Evolutionary conservation across 2,888 invertebrate genomes (phyloP), one percentile per base, ranked within the genome.

Genomic region (Cataglyphis altisquamis): DNA sequence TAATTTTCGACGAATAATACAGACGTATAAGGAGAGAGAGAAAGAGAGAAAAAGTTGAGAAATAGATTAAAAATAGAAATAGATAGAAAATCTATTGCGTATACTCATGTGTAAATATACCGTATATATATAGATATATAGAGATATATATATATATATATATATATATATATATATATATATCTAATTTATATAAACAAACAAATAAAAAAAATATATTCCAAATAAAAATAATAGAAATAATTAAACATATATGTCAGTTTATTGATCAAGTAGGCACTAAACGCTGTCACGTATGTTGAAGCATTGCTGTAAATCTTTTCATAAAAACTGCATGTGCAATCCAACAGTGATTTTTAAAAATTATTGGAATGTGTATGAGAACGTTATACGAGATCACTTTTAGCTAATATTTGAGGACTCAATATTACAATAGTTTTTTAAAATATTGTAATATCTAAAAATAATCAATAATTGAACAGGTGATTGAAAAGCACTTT

Each of bases 301-400:
- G 21, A 15, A 70, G 39, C 29, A 70, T 12, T 48, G 55, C 32
- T 66, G 32, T 29, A n/a, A 63, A 12, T 63, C 25, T 70, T 82
- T 82, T 77, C 77, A 6, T 80, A 57, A 84, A 83, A 86, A 82
- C 63, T 77, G 67, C 57, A 68, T 60, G 74, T 82, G 77, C 48
- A 81, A 82, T 68, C 52, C 84, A 83, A 83, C 78, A 67, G 62
- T 73, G 57, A 55, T 36, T 60, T 70, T 36, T 83, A 55, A 55
- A 82, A 82, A 80, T 82, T 88, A 67, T 80, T 80, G 73, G 67
- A 15, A 81, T 21, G 15, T 15, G 15, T 39, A 39, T 63, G 72
- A 85, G 72, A 85, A 81, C 75, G 39, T 84, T 36, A 70, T 60
- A 10, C 32, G 36, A 41, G 64, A 25, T 39, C 52, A 55, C 62